Conservation (phyloP, 2,113 vertebrate genomes). For the Crotalus horridus region DNA sequence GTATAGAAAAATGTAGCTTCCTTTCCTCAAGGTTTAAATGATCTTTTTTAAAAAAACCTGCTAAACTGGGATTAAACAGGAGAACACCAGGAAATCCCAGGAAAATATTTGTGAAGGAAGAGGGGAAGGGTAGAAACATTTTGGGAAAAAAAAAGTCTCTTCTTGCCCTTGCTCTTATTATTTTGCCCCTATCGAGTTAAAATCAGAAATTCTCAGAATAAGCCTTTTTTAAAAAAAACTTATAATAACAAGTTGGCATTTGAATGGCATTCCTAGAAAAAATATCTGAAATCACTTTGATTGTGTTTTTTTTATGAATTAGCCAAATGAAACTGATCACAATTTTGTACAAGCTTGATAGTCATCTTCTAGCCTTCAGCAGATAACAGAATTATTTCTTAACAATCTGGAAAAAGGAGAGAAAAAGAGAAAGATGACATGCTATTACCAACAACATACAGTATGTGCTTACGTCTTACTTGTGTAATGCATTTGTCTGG, state of each 20-base stretch:
- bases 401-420: not conserved
- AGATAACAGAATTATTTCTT: not conserved
- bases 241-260: not conserved
- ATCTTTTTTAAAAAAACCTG: not conserved
- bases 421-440: too few relatives aligned
- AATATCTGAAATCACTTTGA: not conserved
- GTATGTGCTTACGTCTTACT: too few relatives aligned
- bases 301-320: not conserved
- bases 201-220: not conserved
- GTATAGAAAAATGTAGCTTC: not conserved
- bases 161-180: not conserved
- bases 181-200: not conserved
- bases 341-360: not conserved
- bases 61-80: not conserved
- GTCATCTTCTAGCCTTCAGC: not conserved
- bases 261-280: not conserved
- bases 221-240: not conserved
- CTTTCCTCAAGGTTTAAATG: not conserved
- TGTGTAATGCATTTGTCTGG: too few relatives aligned
- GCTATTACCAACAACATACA: too few relatives aligned
- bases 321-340: not conserved
- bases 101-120: not conserved
- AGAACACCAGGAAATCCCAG: not conserved
- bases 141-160: not conserved
- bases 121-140: not conserved